Conservation (phyloP, 1,140 invertebrate genomes). For the Hypothenemus hampei region DNA sequence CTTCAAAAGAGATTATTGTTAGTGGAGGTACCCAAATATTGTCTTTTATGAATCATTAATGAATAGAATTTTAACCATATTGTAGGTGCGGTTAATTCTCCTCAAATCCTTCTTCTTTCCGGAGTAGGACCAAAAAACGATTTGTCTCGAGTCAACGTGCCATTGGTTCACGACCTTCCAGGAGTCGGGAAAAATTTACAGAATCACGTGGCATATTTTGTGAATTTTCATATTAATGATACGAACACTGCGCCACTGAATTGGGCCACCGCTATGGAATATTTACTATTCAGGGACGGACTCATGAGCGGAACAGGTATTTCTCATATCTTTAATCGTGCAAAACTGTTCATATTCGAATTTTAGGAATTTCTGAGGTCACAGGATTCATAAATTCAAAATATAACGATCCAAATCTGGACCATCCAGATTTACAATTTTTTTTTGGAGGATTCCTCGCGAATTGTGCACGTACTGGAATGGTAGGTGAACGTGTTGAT, state of each 20-base stretch:
- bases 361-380: slow-evolving; percentile 69
- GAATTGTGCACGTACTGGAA: slow-evolving; percentile 76
- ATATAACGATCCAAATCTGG: slow-evolving; percentile 65
- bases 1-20: slow-evolving; percentile 63
- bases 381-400: slow-evolving; percentile 78
- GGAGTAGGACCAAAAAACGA: slow-evolving; percentile 76
- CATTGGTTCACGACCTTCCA: slow-evolving; percentile 67
- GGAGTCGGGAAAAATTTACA: slow-evolving; percentile 85
- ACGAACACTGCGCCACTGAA: slow-evolving; percentile 75
- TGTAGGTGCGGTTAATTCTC: slow-evolving; percentile 71
- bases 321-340: neutral
- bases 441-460: slow-evolving; percentile 82
- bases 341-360: neutral
- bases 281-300: slow-evolving; percentile 75
- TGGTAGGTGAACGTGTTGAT: slow-evolving; percentile 68
- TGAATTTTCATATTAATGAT: slow-evolving; percentile 76
- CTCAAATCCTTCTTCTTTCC: slow-evolving; percentile 77
- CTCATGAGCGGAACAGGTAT: slow-evolving; percentile 80
- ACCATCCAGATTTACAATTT: slow-evolving; percentile 79
- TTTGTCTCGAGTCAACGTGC: slow-evolving; percentile 58
- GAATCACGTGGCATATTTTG: slow-evolving; percentile 75
- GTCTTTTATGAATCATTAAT: neutral
- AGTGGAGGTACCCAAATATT: slow-evolving; percentile 54
- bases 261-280: slow-evolving; percentile 85
- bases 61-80: slow-evolving; percentile 32